Base-by-base conservation (phyloP, 1,140 invertebrate genomes). In the Odontomachus brunneus region DNA sequence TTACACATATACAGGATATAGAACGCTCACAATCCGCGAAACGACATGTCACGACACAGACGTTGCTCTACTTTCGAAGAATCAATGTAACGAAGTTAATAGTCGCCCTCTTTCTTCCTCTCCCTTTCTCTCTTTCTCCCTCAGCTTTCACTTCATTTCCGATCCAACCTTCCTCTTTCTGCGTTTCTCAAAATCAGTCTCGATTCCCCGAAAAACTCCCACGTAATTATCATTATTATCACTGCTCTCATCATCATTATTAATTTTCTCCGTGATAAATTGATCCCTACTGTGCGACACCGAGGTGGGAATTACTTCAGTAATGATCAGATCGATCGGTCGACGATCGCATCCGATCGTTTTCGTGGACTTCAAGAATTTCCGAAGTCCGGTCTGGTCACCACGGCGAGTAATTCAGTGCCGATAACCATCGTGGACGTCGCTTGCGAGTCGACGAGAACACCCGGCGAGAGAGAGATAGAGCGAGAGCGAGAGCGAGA, bases 401-500 rank as follows among this genome's bases (percentile, higher is more conserved):
- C 38, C 22, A 19, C 38, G 5, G 29, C 51, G 49, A 33, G 57
- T 71, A 80, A 80, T 80, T 51, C 66, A 44, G 7, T 48, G 22
- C n/a, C 51, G 75, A 80, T 80, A 71, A 80, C 65, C 53, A 59
- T 80, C 65, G 69, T 78, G 29, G 63, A 78, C 63, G 63, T 78
- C 75, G 75, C 29, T 24, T 53, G 62, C 48, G 48, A 76, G 29
- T 33, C 38, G 19, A 51, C 22, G 14, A 44, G 74, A 53, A 19
- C 60, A 2, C 9, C n/a, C n/a, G 17, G 24, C 9, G 38, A 44
- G 38, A 44, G 38, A 44, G 9, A 7, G 5, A 5, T 33, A 44
- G 73, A 38, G 44, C 24, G 22, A 7, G 11, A 55, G 65, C 11
- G 72, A 14, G 7, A 60, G 67, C 17, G 7, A 55, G 49, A 24